phyloP scores from a whole-genome alignment of 2,113 vertebrate genomes.

The Phaethon lepturus region DNA sequence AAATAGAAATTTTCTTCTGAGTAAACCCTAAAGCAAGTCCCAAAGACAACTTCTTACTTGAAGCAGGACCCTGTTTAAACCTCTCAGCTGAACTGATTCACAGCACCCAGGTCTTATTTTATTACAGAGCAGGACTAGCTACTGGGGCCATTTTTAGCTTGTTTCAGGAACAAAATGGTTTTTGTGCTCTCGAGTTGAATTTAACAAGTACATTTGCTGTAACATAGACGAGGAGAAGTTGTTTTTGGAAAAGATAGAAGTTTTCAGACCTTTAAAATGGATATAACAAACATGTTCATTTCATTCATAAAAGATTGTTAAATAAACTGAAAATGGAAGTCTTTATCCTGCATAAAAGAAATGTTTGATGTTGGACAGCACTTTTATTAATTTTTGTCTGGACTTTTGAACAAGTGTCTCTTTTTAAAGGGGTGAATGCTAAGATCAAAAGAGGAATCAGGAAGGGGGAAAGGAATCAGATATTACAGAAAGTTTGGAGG shows the following conservation, averaged over 20 bases:
- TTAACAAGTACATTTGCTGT: not conserved
- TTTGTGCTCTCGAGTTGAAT: not conserved
- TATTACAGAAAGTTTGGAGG: not conserved
- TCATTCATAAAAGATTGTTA: not conserved
- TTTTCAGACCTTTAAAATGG: not conserved
- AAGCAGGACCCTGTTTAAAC: not conserved
- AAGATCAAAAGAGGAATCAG: not conserved
- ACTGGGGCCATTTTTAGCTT: not conserved
- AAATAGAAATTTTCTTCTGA: not conserved
- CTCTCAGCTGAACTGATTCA: not conserved
- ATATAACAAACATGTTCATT: accelerated
- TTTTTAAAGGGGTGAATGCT: not conserved
- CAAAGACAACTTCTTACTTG: not conserved
- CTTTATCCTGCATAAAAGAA: not conserved
- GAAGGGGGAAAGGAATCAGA: not conserved
- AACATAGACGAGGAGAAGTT: not conserved
- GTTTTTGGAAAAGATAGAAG: not conserved
- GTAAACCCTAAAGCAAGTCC: not conserved
- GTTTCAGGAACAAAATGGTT: accelerated
- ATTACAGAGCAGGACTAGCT: not conserved
- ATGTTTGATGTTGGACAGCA: not conserved
- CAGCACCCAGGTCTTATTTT: not conserved
- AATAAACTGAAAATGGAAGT: not conserved
- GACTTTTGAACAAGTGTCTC: not conserved
- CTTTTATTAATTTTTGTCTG: not conserved